phyloP scores from a whole-genome alignment of 2,888 invertebrate genomes.

The Sarcophaga carnaria region DNA sequence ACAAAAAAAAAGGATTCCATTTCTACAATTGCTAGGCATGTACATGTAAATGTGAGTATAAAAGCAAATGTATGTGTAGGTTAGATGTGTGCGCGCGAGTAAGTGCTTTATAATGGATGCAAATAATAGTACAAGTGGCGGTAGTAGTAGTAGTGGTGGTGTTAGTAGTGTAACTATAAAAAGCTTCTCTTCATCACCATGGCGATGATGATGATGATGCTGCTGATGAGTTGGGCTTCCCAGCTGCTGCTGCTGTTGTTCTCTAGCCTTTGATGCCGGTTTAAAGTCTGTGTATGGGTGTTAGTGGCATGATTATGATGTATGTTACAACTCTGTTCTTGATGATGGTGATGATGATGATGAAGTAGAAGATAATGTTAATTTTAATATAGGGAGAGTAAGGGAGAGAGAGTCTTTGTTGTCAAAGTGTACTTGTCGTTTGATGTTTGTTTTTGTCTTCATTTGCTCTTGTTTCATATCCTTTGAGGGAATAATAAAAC shows the following conservation, averaged over 20 bases:
- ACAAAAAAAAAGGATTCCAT: constrained; percentile 40
- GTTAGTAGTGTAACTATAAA: neutral
- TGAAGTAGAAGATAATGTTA: constrained; percentile 28
- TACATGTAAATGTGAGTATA: neutral
- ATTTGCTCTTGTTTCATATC: constrained; percentile 65
- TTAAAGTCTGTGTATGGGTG: neutral
- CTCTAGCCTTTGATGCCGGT: neutral
- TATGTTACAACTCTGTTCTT: constrained; percentile 12
- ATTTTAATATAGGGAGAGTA: too few relatives aligned
- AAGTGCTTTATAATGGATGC: constrained; percentile 48
- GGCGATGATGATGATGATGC: neutral
- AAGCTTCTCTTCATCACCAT: constrained; percentile 24
- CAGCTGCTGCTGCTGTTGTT: neutral
- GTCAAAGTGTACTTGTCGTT: constrained; percentile 60
- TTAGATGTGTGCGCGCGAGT: constrained; percentile 8
- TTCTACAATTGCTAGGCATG: constrained; percentile 21
- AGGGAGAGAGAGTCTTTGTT: constrained; percentile 42
- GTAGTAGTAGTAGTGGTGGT: neutral
- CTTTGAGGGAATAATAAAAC: constrained; percentile 69
- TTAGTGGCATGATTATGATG: neutral
- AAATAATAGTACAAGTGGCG: constrained; percentile 13
- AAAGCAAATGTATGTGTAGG: neutral
- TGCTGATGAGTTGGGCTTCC: neutral
- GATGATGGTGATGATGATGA: constrained; percentile 49
- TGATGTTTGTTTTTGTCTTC: constrained; percentile 69